Evolutionary conservation across 2,888 invertebrate species (phyloP).

Genomic region (Pammene aurita): DNA sequence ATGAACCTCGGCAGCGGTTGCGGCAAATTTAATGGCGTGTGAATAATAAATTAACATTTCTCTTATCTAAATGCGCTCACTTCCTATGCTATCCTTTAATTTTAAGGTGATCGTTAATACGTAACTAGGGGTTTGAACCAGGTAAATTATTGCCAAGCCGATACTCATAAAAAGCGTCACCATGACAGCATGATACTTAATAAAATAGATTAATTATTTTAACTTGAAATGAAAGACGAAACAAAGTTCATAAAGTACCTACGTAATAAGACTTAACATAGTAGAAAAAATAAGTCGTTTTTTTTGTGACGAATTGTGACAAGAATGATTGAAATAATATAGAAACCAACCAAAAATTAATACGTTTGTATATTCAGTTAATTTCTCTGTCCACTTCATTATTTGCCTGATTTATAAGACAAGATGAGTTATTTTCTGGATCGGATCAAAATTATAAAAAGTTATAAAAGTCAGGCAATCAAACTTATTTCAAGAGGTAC

Average conservation of each 20-base stretch:
- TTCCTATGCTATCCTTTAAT: slow-evolving; percentile 41
- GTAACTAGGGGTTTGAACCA: slow-evolving; percentile 14
- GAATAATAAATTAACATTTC: slow-evolving; percentile 75
- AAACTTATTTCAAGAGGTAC: too few species aligned
- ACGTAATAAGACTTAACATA: too few species aligned
- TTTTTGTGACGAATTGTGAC: too few species aligned
- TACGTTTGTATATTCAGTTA: too few species aligned
- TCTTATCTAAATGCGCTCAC: slow-evolving; percentile 55
- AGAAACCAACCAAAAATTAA: too few species aligned
- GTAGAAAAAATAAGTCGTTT: too few species aligned
- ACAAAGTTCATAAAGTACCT: too few species aligned
- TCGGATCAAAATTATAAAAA: too few species aligned
- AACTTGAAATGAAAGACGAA: too few species aligned
- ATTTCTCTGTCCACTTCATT: too few species aligned
- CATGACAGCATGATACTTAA: not conserved
- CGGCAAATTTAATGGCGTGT: slow-evolving; percentile 68
- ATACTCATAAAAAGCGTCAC: not conserved
- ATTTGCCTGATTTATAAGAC: not conserved
- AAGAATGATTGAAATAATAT: too few species aligned
- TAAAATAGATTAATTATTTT: not conserved
- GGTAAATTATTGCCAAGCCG: slow-evolving; percentile 6
- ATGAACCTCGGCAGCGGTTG: slow-evolving; percentile 59
- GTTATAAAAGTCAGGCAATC: too few species aligned
- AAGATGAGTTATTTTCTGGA: not conserved
- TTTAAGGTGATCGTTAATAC: slow-evolving; percentile 29